Evolutionary conservation across 2,113 vertebrate species (phyloP), one percentile per base, ranked within the genome.

Genomic region (Archocentrus centrarchus): DNA sequence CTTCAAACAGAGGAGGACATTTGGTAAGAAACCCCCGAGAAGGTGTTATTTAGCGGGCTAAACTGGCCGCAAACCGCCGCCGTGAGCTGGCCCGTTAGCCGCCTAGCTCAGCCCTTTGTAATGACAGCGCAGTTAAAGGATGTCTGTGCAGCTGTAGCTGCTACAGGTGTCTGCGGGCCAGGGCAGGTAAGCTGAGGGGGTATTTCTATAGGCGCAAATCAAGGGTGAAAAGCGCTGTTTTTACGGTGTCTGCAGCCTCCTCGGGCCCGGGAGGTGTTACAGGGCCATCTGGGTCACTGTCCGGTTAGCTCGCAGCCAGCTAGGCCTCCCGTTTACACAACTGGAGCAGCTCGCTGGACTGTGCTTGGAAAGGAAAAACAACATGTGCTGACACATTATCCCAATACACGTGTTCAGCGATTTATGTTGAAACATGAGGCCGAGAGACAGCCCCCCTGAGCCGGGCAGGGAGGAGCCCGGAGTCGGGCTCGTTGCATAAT

Each of bases 1-100:
- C 86, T 98, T 98, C 93, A 98, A 98, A 92, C 97, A 98, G 89
- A 95, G 97, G 94, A 96, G 97, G 94, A 97, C 96, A 84, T 98
- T 97, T 75, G 97, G 97, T 98, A 93, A 96, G 97, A 90, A 61
- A n/a, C 1, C 24, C 59, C 20, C 30, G 3, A 22, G 27, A 20
- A 57, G 3, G 32, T 11, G n/a, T 73, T 32, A n/a, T 73, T 32
- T 53, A 32, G 27, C 27, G 14, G 68, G 18, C 27, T 55, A 32
- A 32, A 55, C 27, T 9, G 27, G 10, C 47, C 32, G 44, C 37
- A 27, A 77, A 44, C 14, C 30, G 18, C 37, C 57, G 57, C 4
- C 27, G 75, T 30, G 53, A 81, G 78, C 85, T 13, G 85, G 86
- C 91, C 82, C 30, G 78, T 50, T 92, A 90, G 86, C 59, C 37